Evolutionary conservation across 2,113 vertebrate species (phyloP).

Genomic region (Strix aluco): DNA sequence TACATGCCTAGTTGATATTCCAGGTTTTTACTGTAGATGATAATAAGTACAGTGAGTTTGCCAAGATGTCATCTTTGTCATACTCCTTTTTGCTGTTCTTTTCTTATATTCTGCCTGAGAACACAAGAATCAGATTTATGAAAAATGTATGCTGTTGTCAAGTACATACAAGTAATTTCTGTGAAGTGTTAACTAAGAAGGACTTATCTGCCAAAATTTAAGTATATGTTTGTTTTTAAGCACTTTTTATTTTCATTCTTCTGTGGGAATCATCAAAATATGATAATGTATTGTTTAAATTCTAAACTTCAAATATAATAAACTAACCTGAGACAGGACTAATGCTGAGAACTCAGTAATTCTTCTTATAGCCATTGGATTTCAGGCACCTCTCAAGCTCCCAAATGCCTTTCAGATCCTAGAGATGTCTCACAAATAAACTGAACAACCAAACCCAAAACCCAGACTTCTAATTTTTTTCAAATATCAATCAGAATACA

Average conservation of each 20-base stretch:
- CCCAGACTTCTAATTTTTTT: neutral
- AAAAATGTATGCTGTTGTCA: slow-evolving; percentile 74
- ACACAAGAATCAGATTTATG: slow-evolving; percentile 67
- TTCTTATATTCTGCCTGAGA: slow-evolving; percentile 48
- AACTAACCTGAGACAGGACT: slow-evolving; percentile 50
- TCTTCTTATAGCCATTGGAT: neutral
- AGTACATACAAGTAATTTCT: slow-evolving; percentile 67
- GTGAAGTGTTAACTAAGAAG: slow-evolving; percentile 72
- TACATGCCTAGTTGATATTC: neutral
- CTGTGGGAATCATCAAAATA: slow-evolving; percentile 64
- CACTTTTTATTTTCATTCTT: slow-evolving; percentile 65
- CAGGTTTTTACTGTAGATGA: slow-evolving; percentile 5
- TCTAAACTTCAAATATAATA: slow-evolving; percentile 63
- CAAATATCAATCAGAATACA: neutral
- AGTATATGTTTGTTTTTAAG: slow-evolving; percentile 58
- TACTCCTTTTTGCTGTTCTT: slow-evolving; percentile 54
- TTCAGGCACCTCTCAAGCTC: slow-evolving; percentile 40
- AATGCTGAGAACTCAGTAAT: slow-evolving; percentile 56
- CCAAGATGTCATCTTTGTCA: slow-evolving; percentile 58
- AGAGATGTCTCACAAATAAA: neutral
- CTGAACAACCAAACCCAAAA: neutral
- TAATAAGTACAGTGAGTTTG: slow-evolving; percentile 43
- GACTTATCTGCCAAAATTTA: slow-evolving; percentile 68
- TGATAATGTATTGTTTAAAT: slow-evolving; percentile 63
- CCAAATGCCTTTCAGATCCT: slow-evolving; percentile 13